These are phyloP conservation scores for Sebastes fasciatus DNA, from an alignment of 2,113 vertebrate species.

Conservation along the genomic window DNA sequence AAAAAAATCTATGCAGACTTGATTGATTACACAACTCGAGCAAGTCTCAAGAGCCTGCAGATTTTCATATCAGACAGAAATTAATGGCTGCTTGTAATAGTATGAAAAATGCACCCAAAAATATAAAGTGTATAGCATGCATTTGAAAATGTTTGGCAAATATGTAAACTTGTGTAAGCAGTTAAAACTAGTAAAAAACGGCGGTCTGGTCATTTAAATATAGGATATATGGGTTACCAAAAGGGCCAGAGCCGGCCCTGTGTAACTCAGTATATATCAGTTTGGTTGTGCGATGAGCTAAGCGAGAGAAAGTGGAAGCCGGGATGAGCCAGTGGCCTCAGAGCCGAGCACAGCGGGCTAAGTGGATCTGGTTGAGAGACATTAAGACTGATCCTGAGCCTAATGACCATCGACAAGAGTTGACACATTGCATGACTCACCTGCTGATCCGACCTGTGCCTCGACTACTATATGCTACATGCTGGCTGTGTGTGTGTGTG, in stretches of 20 bases:
- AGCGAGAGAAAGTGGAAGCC: constrained; percentile 34
- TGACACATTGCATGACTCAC: constrained; percentile 23
- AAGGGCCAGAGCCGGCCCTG: no score
- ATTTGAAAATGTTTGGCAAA: background rate
- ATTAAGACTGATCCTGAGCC: constrained; percentile 23
- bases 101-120: background rate
- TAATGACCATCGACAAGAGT: constrained; percentile 43
- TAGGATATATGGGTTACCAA: no score
- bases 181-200: background rate
- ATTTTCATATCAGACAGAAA: background rate
- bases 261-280: no score
- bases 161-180: background rate
- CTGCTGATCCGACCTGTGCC: background rate
- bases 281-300: background rate
- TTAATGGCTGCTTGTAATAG: background rate
- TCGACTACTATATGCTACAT: background rate
- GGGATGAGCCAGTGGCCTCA: constrained; percentile 21
- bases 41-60: background rate
- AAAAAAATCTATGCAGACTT: background rate
- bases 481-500: constrained; percentile 29
- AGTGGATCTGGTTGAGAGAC: constrained; percentile 48
- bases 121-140: background rate
- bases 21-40: background rate
- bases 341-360: constrained; percentile 24
- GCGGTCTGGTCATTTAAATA: background rate